phyloP scores from a whole-genome alignment of 2,888 invertebrate species.

The Caenorhabditis sinica region DNA sequence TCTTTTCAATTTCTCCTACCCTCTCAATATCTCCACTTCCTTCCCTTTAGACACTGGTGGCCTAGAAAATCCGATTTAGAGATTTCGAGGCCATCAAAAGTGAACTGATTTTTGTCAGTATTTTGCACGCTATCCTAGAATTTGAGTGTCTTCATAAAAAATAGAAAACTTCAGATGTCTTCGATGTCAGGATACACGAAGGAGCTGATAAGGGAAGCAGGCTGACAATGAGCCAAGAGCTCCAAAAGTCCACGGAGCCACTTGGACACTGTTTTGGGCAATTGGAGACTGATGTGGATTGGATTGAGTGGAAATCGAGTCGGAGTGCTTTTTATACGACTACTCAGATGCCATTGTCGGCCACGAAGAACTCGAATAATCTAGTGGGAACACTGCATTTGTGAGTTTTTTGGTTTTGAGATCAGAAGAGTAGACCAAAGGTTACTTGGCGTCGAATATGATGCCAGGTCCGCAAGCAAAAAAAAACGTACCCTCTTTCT shows the following conservation, averaged over 20 bases:
- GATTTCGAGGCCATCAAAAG: too few species aligned
- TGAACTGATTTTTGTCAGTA: not conserved
- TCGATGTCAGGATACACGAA: slow-evolving; percentile 82
- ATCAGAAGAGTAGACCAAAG: not conserved
- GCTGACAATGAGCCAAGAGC: slow-evolving; percentile 70
- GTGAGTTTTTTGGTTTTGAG: slow-evolving; percentile 56
- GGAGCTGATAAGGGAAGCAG: slow-evolving; percentile 74
- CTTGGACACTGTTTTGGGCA: slow-evolving; percentile 79
- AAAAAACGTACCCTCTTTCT: too few species aligned
- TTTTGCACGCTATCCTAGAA: slow-evolving; percentile 11
- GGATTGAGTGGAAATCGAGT: slow-evolving; percentile 78
- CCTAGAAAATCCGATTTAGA: not conserved
- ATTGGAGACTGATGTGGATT: slow-evolving; percentile 79
- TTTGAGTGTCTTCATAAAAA: not conserved
- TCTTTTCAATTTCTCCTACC: slow-evolving; percentile 14
- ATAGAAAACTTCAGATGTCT: slow-evolving; percentile 74
- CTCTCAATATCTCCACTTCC: not conserved
- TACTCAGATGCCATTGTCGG: slow-evolving; percentile 60
- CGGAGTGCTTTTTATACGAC: slow-evolving; percentile 72
- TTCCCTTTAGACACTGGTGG: slow-evolving; percentile 15
- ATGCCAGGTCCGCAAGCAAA: not conserved
- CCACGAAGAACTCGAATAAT: slow-evolving; percentile 66
- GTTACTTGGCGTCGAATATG: not conserved
- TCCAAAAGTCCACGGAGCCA: slow-evolving; percentile 71
- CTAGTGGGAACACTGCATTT: slow-evolving; percentile 71